Base-by-base conservation (phyloP, 2,888 invertebrate species). In the Mythimna ferrago region DNA sequence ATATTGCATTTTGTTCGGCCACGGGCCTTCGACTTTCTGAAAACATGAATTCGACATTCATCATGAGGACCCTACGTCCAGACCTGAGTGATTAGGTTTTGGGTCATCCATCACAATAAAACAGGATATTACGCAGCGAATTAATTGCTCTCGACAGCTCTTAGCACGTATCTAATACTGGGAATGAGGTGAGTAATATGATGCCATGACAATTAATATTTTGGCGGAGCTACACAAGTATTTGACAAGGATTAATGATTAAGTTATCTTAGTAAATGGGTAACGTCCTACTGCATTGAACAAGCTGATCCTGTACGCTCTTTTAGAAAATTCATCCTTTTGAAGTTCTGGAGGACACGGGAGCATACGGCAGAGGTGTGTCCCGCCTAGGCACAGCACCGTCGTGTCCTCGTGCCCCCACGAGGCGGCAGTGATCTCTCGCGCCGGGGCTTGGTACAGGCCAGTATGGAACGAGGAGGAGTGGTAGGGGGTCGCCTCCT, bases 191-290 rank as follows among this genome's bases (percentile, higher is more conserved):
- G 48, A 61, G 54, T 21, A 4, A 16, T 6, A 9, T 21, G 32
- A 11, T 32, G 60, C 73, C 80, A 73, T 61, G 73, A 11, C 54
- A 61, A 61, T 74, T 54, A 72, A 70, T 61, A 61, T 48, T 79
- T 61, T 54, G 44, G 26, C 32, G 21, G 35, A 2, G 51, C n/a
- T 44, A 53, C 6, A 9, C 2, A 32, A 7, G 16, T 32, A 38
- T 63, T 76, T 67, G 10, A 67, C 11, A 14, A 41, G n/a, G n/a
- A 26, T 78, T 73, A 73, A 58, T 78, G 11, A 54, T 1, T 14
- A 11, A 54, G 21, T 44, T 35, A 66, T n/a, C n/a, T 32, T 26
- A 14, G n/a, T 66, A 14, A 41, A 65, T 21, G 26, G 41, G 26
- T 1, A n/a, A n/a, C 1, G n/a, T 62, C 16, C 14, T 32, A 38